Evolutionary conservation across 2,797 vertebrate species (phyloP), one percentile per base, ranked within the genome.

Genomic region (Sebastes oblongus): DNA sequence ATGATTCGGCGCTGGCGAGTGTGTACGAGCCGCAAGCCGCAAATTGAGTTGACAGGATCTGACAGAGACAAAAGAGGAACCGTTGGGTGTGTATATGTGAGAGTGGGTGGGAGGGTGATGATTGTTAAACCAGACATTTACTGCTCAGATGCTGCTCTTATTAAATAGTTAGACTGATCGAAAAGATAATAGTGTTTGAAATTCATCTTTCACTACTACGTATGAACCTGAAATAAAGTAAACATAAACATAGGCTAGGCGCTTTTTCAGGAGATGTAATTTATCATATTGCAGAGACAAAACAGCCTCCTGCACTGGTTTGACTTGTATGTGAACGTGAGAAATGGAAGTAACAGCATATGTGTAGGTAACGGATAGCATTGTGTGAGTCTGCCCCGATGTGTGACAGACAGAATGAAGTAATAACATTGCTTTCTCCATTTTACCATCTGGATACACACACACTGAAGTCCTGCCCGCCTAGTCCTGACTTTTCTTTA

Each of bases 1-100:
- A 99, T 97, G 91, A 99, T 99, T 86, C 98, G 94, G 66, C 98
- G 98, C 90, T 98, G 97, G 74, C 98, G 97, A 78, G 94, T 96
- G 84, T 97, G 97, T 67, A 97, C 83, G 77, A 97, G 94, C 80
- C 97, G 95, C 91, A 97, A 29, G 78, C 98, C 98, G 81, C 98
- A 99, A 75, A 97, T 94, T 67, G 95, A 94, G 71, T 92, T 90
- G 66, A 94, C 93, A 60, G 95, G 88, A 91, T 96, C 98, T 99
- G 94, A 92, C 83, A 91, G 55, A 93, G 89, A 92, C 92, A 92
- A 81, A 88, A 78, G 68, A 85, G 71, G 82, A 71, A 75, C 62
- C 30, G n/a, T 39, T 68, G 73, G 42, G 60, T 73, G 67, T 66
- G 59, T 78, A 74, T 79, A 56, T 77, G 65, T 80, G 84, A 77